Evolutionary conservation across 2,113 vertebrate species (phyloP).

Genomic region (Protomyctophum bolini): DNA sequence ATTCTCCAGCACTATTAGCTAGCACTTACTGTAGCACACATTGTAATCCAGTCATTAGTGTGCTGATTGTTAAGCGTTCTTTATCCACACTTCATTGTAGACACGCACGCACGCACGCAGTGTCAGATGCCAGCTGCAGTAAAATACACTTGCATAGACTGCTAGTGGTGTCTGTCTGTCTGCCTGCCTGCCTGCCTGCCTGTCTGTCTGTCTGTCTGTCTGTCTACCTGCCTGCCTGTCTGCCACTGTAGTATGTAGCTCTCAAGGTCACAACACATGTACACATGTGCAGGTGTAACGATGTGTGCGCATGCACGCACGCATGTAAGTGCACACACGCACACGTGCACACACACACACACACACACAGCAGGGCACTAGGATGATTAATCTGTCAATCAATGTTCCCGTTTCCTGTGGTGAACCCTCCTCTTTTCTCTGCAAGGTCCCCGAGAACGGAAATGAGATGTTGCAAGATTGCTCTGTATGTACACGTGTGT

Average conservation of each 20-base stretch:
- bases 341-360: slow-evolving; percentile 17
- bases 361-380: slow-evolving; percentile 43
- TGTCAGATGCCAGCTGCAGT: slow-evolving; percentile 45
- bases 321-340: slow-evolving; percentile 7
- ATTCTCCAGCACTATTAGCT: slow-evolving; percentile 35
- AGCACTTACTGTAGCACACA: slow-evolving; percentile 32
- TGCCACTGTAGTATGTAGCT: slow-evolving; percentile 59
- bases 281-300: not conserved
- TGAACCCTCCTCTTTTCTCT: slow-evolving; percentile 70
- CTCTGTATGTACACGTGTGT: slow-evolving; percentile 17
- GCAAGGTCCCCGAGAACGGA: slow-evolving; percentile 61
- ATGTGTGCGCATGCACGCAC: slow-evolving; percentile 24
- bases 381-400: slow-evolving; percentile 86
- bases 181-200: slow-evolving; percentile 54
- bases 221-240: slow-evolving; percentile 55
- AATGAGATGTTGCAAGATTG: slow-evolving; percentile 63
- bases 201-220: slow-evolving; percentile 61
- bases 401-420: slow-evolving; percentile 71
- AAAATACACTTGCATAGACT: slow-evolving; percentile 39
- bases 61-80: slow-evolving; percentile 38
- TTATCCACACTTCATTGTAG: slow-evolving; percentile 59
- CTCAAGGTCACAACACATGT: slow-evolving; percentile 73
- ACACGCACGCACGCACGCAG: not conserved
- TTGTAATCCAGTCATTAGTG: slow-evolving; percentile 43
- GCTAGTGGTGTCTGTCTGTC: slow-evolving; percentile 66